Conservation (phyloP, 2,797 vertebrate genomes). For the Catostomus latipinnis region DNA sequence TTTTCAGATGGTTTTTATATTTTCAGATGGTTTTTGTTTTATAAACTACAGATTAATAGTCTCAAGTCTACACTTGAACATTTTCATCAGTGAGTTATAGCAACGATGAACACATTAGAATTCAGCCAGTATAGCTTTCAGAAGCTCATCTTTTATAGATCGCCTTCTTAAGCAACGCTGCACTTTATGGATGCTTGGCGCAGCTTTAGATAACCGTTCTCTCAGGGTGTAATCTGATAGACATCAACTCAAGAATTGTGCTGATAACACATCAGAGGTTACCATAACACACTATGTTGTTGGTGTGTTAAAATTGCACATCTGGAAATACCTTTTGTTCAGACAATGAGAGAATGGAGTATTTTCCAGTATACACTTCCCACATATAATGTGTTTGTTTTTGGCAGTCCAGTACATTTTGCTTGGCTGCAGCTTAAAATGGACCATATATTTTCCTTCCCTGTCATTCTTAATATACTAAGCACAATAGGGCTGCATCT, state of each 20-base stretch:
- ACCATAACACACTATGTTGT: constrained; percentile 16
- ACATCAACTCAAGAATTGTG: constrained; percentile 18
- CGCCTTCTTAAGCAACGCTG: background rate
- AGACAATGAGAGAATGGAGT: constrained; percentile 19
- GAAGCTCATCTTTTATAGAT: constrained; percentile 15
- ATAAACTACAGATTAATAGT: background rate
- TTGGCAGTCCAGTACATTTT: constrained; percentile 26
- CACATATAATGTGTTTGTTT: constrained; percentile 33
- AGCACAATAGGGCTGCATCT: too few species aligned
- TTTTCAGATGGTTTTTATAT: background rate
- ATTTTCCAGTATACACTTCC: constrained; percentile 4
- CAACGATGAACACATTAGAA: constrained; percentile 13
- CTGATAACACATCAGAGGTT: constrained; percentile 42
- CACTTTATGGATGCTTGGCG: constrained; percentile 19
- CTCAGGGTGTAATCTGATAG: constrained; percentile 24
- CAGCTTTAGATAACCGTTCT: constrained; percentile 13
- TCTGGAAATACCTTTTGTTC: constrained; percentile 38
- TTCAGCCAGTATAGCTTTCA: background rate
- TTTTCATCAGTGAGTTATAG: background rate
- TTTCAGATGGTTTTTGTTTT: background rate
- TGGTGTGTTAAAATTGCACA: constrained; percentile 28
- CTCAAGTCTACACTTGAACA: background rate
- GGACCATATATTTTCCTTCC: constrained; percentile 5
- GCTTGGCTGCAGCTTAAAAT: constrained; percentile 1
- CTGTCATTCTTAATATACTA: constrained; percentile 33